Base-by-base conservation (phyloP, 2,113 vertebrate genomes). In the Progne subis region DNA sequence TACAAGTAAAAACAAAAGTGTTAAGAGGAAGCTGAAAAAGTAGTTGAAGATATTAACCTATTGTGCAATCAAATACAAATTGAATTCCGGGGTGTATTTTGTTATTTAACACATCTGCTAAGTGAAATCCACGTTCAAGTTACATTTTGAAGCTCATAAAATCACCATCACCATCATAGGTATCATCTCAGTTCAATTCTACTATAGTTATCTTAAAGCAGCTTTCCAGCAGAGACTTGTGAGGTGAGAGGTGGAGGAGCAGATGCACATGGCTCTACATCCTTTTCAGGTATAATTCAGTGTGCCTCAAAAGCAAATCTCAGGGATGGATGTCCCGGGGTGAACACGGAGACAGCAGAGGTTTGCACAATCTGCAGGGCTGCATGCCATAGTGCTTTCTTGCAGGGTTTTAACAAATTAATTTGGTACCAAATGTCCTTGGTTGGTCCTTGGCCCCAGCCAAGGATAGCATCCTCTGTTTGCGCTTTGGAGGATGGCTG, bases 1-100 rank as follows among this genome's bases (percentile, higher is more conserved):
- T 88, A 92, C 85, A 94, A 92, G 90, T 43, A 67, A 88, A 96
- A 95, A 67, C 90, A 90, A 32, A 97, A 95, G 44, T 44, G 44
- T 63, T 90, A 88, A 60, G 82, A 95, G 80, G 86, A 88, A 93
- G 44, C 82, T 93, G 69, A 92, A 93, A 96, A 96, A 75, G 88
- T 84, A 92, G 82, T 60, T 84, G 88, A 83, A 94, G 60, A 94
- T 94, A 93, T 67, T 77, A 82, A 78, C 25, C 14, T 63, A 64
- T 86, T 95, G 71, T 84, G 69, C 60, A 94, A 85, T 85, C 74
- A 86, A 88, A 96, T 57, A 74, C 32, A 72, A 85, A 90, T 76
- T 47, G 20, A 95, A 92, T 96, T 95, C 18, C 39, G 75, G 64
- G 28, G 34, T 71, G 7, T 28, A 84, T 64, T 86, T 91, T 88